These are phyloP conservation scores for Lepidurus couesii DNA, from an alignment of 1,140 invertebrate species.

Conservation along the genomic window DNA sequence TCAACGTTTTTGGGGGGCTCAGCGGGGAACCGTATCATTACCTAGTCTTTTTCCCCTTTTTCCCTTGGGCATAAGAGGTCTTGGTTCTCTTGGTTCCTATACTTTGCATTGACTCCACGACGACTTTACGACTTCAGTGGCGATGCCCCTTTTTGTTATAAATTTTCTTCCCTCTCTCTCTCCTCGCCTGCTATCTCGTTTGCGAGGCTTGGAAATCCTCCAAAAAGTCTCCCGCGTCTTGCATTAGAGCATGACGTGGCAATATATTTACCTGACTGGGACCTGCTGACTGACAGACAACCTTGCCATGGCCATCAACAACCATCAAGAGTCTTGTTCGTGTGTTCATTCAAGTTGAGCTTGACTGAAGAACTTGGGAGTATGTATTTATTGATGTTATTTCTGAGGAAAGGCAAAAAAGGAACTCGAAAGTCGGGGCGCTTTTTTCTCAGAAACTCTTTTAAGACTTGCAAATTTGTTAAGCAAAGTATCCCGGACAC, in stretches of 20 bases:
- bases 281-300: neutral
- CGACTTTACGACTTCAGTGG: constrained; percentile 10
- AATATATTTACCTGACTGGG: neutral
- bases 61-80: neutral
- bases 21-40: constrained; percentile 14
- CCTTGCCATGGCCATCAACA: neutral
- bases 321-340: neutral
- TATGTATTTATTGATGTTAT: no score
- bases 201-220: neutral
- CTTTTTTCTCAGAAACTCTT: no score
- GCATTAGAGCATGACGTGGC: constrained; percentile 9
- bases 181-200: no score
- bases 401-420: no score
- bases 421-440: no score
- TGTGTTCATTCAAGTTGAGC: neutral
- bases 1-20: constrained; percentile 20
- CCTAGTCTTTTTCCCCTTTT: neutral
- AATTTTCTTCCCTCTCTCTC: neutral
- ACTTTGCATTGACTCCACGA: neutral
- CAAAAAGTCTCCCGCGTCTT: neutral
- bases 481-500: no score
- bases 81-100: neutral
- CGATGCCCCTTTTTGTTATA: constrained; percentile 4
- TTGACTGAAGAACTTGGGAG: no score
- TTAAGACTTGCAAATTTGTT: no score